phyloP scores from a whole-genome alignment of 2,888 invertebrate species.

The Cataglyphis livida region DNA sequence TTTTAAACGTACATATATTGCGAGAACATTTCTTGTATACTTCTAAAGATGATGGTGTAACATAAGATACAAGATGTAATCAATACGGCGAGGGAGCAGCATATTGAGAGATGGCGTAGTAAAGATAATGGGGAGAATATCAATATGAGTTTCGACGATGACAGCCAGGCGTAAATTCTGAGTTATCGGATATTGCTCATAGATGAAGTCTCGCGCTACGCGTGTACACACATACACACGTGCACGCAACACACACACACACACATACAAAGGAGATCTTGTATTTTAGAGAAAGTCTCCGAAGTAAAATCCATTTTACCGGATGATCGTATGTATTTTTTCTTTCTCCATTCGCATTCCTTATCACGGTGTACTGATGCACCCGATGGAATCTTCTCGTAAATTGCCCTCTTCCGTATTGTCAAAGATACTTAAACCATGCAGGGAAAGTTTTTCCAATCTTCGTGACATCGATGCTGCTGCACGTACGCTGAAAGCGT shows the following conservation, averaged over 20 bases:
- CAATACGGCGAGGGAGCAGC: slow-evolving; percentile 3
- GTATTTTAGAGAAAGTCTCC: slow-evolving; percentile 60
- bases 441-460: slow-evolving; percentile 70
- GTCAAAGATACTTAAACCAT: slow-evolving; percentile 61
- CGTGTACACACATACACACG: not conserved
- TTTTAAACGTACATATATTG: not conserved
- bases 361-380: slow-evolving; percentile 42
- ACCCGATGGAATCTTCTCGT: slow-evolving; percentile 60
- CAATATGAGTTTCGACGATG: slow-evolving; percentile 44
- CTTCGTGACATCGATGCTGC: slow-evolving; percentile 45
- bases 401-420: slow-evolving; percentile 72
- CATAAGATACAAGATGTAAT: slow-evolving; percentile 36
- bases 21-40: slow-evolving; percentile 9
- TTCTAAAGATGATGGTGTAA: slow-evolving; percentile 35
- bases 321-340: slow-evolving; percentile 35
- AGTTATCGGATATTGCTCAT: slow-evolving; percentile 44
- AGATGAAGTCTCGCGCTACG: slow-evolving; percentile 18
- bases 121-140: slow-evolving; percentile 34
- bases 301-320: slow-evolving; percentile 54
- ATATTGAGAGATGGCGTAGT: slow-evolving; percentile 31
- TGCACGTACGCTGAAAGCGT: slow-evolving; percentile 17
- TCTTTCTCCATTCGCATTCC: slow-evolving; percentile 46
- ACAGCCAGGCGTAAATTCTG: slow-evolving; percentile 37
- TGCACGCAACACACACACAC: too few species aligned
- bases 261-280: slow-evolving; percentile 27